Evolutionary conservation across 2,797 vertebrate genomes (phyloP), one percentile per base, ranked within the genome.

Genomic region (Neosalanx taihuensis): DNA sequence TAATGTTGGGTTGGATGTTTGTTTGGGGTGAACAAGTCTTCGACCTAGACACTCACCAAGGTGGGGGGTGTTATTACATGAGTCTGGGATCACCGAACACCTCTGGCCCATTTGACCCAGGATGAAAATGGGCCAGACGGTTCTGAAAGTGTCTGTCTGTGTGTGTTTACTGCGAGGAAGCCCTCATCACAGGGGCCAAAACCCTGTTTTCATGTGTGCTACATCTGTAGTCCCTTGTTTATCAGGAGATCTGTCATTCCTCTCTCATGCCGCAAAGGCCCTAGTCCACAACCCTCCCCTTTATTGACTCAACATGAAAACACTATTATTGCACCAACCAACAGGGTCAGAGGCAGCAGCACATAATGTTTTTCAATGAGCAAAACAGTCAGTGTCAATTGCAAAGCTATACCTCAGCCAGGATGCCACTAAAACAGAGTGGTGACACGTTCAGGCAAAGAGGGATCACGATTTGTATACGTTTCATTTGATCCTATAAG

Each of bases 191-290:
- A 12, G 10, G 73, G 83, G 53, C 46, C 79, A 93, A 92, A 93
- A 35, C 92, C 88, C 90, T 90, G 89, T 91, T 92, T 93, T 92
- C 83, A 85, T 86, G 83, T 83, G 1, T 75, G 75, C 81, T 79
- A 76, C 81, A 84, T 87, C 84, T 72, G 68, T 83, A 78, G 64
- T 35, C 30, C 66, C 41, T 61, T 68, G 64, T 76, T 83, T 76
- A 83, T 82, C 83, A 85, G 85, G 75, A 59, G 66, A 70, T 75
- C 72, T 57, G 66, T 80, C 70, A 74, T 80, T 71, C 78, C 75
- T 71, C 57, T 73, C 46, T 72, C 3, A 0, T 58, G 59, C 70
- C 70, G 68, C 64, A 65, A 65, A 72, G 69, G 69, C 20, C 76
- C 59, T 17, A 63, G 71, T 56, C 62, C 67, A 65, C 78, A 75